Evolutionary conservation across 1,140 invertebrate genomes (phyloP).

Genomic region (Colletes gigas): DNA sequence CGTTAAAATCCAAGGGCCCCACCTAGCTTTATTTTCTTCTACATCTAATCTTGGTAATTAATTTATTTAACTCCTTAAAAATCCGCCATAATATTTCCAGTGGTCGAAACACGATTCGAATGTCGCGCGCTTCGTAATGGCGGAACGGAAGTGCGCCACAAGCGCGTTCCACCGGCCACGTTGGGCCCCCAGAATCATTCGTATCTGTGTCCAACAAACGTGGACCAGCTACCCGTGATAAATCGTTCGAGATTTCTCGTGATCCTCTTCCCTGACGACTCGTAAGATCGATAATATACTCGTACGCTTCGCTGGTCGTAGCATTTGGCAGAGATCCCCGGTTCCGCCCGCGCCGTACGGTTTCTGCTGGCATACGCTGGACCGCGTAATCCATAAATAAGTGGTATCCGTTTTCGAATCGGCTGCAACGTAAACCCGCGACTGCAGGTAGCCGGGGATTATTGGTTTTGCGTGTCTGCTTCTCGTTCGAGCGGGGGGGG

Average conservation of each 20-base stretch:
- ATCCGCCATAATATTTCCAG: no score
- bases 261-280: constrained; percentile 14
- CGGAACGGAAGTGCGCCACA: no score
- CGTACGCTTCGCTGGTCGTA: constrained; percentile 30
- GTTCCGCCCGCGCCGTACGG: constrained; percentile 34
- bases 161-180: no score
- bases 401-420: constrained; percentile 45
- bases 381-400: constrained; percentile 75
- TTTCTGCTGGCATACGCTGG: constrained; percentile 61
- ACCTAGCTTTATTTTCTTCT: no score
- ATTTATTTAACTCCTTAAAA: no score
- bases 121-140: no score
- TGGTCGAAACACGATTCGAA: no score
- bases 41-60: no score
- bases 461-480: constrained; percentile 1
- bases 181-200: background rate
- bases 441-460: constrained; percentile 25
- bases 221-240: background rate
- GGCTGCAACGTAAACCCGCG: constrained; percentile 20
- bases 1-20: no score
- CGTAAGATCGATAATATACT: constrained; percentile 36
- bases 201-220: background rate
- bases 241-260: background rate
- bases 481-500: constrained; percentile 2
- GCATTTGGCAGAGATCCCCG: constrained; percentile 43